Evolutionary conservation across 2,797 vertebrate genomes (phyloP).

Genomic region (Calcarius lapponicus): DNA sequence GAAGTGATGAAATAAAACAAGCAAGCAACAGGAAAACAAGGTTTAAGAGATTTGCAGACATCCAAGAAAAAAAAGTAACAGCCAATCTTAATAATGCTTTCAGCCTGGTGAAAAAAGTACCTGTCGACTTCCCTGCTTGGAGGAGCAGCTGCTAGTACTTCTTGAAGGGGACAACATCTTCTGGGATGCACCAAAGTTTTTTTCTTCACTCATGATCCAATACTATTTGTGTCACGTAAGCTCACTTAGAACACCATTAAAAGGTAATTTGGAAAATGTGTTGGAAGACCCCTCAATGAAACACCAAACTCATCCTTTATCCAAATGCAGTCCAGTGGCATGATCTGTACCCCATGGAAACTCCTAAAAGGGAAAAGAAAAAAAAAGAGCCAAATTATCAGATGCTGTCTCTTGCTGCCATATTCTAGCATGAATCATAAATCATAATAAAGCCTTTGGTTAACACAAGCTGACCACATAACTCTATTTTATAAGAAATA

Average conservation of each 20-base stretch:
- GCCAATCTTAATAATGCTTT: neutral
- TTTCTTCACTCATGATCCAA: conserved; percentile 88
- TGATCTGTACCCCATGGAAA: conserved; percentile 34
- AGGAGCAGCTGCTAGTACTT: conserved; percentile 96
- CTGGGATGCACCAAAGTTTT: conserved; percentile 84
- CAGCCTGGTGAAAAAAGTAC: conserved; percentile 71
- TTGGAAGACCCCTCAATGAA: conserved; percentile 28
- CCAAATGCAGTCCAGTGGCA: conserved; percentile 19
- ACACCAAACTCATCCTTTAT: conserved; percentile 14
- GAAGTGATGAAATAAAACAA: neutral
- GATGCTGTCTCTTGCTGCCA: neutral
- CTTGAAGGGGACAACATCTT: conserved; percentile 91
- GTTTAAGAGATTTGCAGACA: neutral
- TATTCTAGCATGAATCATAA: neutral
- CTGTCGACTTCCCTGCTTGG: conserved; percentile 94
- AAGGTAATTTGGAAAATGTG: neutral
- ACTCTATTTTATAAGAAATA: neutral
- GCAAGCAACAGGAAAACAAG: neutral
- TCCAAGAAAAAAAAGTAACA: neutral
- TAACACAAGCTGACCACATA: neutral
- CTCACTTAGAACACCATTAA: conserved; percentile 34
- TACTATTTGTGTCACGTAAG: neutral
- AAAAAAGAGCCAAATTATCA: neutral
- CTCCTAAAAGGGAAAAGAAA: conserved; percentile 38
- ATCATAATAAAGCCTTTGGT: neutral